A percentile compares a stretch with the other conserved stretches of the same genome.
These are phyloP conservation scores for Chanos chanos DNA, from an alignment of 2,797 vertebrate genomes.

Conservation along the genomic window DNA sequence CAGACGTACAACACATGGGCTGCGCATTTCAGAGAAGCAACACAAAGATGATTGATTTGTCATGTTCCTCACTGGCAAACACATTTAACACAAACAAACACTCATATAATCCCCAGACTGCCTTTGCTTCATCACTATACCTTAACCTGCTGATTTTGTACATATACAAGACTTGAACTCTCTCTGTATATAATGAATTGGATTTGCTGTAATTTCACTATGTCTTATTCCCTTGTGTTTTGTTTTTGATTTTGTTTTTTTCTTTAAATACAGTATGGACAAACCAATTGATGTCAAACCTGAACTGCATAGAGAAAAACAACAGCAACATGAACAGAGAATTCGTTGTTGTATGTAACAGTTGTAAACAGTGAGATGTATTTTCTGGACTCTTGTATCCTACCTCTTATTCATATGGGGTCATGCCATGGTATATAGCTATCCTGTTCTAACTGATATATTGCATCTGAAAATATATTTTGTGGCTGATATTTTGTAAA, in stretches of 20 bases:
- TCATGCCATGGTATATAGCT: too few species aligned
- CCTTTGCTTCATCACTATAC: background rate
- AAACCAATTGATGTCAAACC: too few species aligned
- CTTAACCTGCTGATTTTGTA: constrained; percentile 16
- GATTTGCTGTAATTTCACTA: constrained; percentile 8
- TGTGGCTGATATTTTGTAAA: constrained; percentile 41
- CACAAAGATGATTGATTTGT: too few species aligned
- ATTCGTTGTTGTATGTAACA: too few species aligned
- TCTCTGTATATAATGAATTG: constrained; percentile 35
- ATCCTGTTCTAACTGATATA: too few species aligned
- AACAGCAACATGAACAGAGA: too few species aligned
- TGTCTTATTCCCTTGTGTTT: background rate
- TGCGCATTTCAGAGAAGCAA: too few species aligned
- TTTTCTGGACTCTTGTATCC: too few species aligned
- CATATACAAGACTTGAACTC: constrained; percentile 3
- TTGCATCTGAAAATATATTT: constrained; percentile 18
- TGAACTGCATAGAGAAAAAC: too few species aligned
- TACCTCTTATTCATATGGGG: too few species aligned
- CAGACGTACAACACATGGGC: background rate
- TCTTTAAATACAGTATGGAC: too few species aligned
- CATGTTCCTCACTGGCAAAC: background rate
- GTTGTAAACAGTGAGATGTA: too few species aligned
- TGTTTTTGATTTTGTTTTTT: background rate
- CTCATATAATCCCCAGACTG: background rate
- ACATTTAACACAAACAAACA: background rate